Conservation (phyloP, 1,140 invertebrate genomes). For the Drosophila grimshawi region DNA sequence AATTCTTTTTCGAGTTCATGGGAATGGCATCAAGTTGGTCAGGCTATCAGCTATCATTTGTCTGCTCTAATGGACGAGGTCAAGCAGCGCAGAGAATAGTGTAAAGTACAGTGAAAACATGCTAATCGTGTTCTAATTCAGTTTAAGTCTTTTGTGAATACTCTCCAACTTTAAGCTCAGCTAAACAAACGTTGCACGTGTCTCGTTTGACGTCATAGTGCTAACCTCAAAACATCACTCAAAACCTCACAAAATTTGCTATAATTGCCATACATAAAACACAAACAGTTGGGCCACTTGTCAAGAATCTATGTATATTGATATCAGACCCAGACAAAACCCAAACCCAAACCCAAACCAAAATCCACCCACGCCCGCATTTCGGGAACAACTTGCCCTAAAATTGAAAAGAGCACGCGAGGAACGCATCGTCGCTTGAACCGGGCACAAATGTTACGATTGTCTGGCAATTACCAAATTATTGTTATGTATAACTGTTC, state of each 20-base stretch:
- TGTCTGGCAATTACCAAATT: slow-evolving; percentile 81
- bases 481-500: slow-evolving; percentile 79
- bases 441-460: slow-evolving; percentile 73
- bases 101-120: background rate
- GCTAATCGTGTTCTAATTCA: background rate
- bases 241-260: slow-evolving; percentile 58
- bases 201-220: slow-evolving; percentile 38
- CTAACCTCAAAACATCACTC: slow-evolving; percentile 62
- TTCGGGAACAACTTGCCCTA: slow-evolving; percentile 44
- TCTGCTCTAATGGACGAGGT: slow-evolving; percentile 40
- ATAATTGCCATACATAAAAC: slow-evolving; percentile 67
- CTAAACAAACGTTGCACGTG: slow-evolving; percentile 48
- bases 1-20: slow-evolving; percentile 58
- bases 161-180: background rate
- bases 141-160: background rate
- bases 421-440: slow-evolving; percentile 38
- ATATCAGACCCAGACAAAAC: slow-evolving; percentile 20
- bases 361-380: slow-evolving; percentile 32
- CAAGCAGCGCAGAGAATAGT: slow-evolving; percentile 45
- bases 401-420: slow-evolving; percentile 79
- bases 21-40: slow-evolving; percentile 43
- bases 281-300: slow-evolving; percentile 66
- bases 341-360: slow-evolving; percentile 8
- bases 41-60: slow-evolving; percentile 1
- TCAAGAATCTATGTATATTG: slow-evolving; percentile 38